Base-by-base conservation (phyloP, 2,797 vertebrate genomes). In the Falco berigora region DNA sequence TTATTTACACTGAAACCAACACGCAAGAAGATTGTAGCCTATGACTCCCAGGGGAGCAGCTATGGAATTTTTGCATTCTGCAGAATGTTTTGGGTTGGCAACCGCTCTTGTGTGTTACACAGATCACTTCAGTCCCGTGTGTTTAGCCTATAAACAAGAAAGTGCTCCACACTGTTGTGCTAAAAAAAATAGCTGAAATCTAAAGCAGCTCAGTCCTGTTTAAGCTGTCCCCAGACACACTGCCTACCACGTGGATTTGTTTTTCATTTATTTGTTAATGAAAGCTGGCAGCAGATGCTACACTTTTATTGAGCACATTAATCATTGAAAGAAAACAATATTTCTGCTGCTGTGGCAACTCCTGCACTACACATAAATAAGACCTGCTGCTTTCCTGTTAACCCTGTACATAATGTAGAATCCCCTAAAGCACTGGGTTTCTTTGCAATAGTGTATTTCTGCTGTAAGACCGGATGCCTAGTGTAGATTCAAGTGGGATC, bases 121-220 rank as follows among this genome's bases (percentile, higher is more conserved):
- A 96, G 96, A 97, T 96, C 95, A 82, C 81, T 94, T 94, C 95
- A 97, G 89, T 97, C 94, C 94, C 87, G 24, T 89, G 55, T 98
- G 97, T 98, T 98, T 98, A 98, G 89, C 94, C 97, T 98, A 88
- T 97, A 98, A 98, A 98, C 96, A 98, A 96, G 87, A 98, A 96
- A 97, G 97, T 97, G 96, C 98, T 97, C 97, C 95, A 89, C 89
- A 79, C 94, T 80, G 92, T 90, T 98, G 96, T 97, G 96, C 93
- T 97, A 96, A 97, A 98, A 97, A 97, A 97, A 98, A 96, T 75
- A 97, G 95, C 97, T 75, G 96, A 97, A 97, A 97, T 86, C 86
- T 87, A 44, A 94, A 98, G 98, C 97, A 19, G 98, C 96, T 95
- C 91, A 95, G 97, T 96, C 98, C 98, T 98, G 98, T 98, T 98